A percentile compares a stretch with the other conserved stretches of the same genome.
Evolutionary conservation across 2,797 vertebrate genomes (phyloP).

Genomic region (Lemur catta): DNA sequence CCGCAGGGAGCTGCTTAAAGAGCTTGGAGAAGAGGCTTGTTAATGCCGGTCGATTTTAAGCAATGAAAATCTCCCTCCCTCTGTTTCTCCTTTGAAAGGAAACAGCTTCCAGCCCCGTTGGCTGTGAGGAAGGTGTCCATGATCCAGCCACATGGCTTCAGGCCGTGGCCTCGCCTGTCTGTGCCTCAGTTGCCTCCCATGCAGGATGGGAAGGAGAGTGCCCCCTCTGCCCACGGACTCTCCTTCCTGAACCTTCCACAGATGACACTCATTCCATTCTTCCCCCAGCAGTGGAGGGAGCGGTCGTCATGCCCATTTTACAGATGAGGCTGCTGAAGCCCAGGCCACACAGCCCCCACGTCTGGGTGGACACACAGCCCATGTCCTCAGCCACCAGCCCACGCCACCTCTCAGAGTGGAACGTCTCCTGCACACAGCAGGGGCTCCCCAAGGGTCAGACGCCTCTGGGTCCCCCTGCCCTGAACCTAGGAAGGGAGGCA

Average conservation of each 20-base stretch:
- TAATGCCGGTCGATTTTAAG: neutral
- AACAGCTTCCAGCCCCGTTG: neutral
- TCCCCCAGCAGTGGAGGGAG: neutral
- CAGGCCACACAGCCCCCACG: neutral
- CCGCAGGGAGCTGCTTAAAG: neutral
- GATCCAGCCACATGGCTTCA: neutral
- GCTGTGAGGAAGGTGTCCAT: neutral
- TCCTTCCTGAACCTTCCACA: neutral
- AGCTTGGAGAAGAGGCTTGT: neutral
- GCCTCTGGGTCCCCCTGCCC: neutral
- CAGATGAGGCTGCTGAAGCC: neutral
- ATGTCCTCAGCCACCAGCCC: too few relatives aligned
- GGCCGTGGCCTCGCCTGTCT: neutral
- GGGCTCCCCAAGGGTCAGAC: neutral
- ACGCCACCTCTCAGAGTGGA: neutral
- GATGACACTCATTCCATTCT: neutral
- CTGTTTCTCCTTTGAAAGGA: neutral
- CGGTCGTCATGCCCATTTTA: neutral
- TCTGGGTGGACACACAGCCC: neutral
- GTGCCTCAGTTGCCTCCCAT: neutral
- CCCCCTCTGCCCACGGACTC: rapidly evolving
- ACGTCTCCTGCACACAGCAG: neutral
- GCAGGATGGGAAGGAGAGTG: neutral
- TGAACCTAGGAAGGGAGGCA: neutral
- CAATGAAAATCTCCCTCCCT: neutral